Conservation (phyloP, 53 echinoderm and acorn worm species). For the Holothuria leucospilota region DNA sequence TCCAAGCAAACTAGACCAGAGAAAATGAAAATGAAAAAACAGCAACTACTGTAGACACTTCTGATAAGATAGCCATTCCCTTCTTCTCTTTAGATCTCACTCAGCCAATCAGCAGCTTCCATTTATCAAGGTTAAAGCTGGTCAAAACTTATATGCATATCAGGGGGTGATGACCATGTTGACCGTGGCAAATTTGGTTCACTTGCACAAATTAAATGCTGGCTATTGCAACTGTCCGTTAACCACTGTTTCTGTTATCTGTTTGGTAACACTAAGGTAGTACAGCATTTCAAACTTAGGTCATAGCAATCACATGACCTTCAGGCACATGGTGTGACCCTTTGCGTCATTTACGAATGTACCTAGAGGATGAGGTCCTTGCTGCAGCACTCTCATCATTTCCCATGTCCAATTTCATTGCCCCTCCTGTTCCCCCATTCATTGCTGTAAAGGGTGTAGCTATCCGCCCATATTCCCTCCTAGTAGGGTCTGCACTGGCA, state of each 20-base stretch:
- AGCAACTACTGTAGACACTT: too few relatives aligned
- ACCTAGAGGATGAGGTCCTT: constrained; percentile 93
- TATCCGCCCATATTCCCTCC: constrained; percentile 78
- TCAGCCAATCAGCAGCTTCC: not conserved
- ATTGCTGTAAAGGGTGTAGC: constrained; percentile 92
- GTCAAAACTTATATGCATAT: not conserved
- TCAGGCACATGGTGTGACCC: constrained; percentile 5
- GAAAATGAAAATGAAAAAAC: too few relatives aligned
- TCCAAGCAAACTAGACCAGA: too few relatives aligned
- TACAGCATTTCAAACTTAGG: constrained; percentile 24
- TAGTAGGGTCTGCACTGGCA: constrained; percentile 77
- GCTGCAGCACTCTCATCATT: constrained; percentile 79
- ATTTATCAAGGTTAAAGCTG: too few relatives aligned
- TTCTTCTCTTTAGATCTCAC: not conserved
- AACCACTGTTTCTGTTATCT: constrained; percentile 12
- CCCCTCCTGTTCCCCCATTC: constrained; percentile 83
- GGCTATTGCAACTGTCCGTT: constrained; percentile 52
- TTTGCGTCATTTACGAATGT: constrained; percentile 88
- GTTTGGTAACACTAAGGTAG: constrained; percentile 29
- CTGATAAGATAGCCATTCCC: not conserved
- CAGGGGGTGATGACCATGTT: not conserved
- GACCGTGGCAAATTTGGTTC: constrained; percentile 23
- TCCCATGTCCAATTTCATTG: constrained; percentile 65
- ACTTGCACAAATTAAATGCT: constrained; percentile 41
- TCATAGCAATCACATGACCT: not conserved